Evolutionary conservation across 64 coral and sea anemone genomes (phyloP).

Genomic region (Hydrozoanthus tunicans): DNA sequence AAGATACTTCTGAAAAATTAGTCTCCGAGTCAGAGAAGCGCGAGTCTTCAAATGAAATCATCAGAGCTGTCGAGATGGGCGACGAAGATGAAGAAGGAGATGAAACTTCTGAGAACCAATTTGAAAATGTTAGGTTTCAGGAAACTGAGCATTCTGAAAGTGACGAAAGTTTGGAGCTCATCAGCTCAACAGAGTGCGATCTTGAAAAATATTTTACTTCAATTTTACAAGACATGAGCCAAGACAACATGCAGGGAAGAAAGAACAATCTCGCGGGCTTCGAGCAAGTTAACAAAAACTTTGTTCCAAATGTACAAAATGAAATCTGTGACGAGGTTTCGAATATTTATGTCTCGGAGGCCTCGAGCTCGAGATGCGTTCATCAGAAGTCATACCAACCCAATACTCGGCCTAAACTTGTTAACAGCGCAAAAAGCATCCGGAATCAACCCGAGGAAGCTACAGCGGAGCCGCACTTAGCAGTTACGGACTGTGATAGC

Average conservation of each 20-base stretch:
- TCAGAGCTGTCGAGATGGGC: too few relatives aligned
- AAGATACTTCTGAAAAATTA: constrained; percentile 19
- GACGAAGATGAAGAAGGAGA: not conserved
- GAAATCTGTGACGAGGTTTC: not conserved
- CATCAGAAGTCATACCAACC: not conserved
- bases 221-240: not conserved
- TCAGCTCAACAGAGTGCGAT: constrained; percentile 9
- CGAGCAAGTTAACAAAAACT: not conserved
- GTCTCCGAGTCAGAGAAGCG: not conserved
- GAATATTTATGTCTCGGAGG: not conserved
- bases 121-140: not conserved
- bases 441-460: not conserved
- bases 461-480: not conserved
- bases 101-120: not conserved
- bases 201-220: constrained; percentile 40
- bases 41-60: not conserved
- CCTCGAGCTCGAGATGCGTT: not conserved
- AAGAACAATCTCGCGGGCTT: not conserved
- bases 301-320: not conserved
- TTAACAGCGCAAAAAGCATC: not conserved
- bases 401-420: not conserved
- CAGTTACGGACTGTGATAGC: not conserved
- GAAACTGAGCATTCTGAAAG: not conserved
- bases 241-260: not conserved
- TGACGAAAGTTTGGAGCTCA: not conserved